Evolutionary conservation across 2,888 invertebrate genomes (phyloP), one percentile per base, ranked within the genome.

Genomic region (Pseudococcus longispinus): DNA sequence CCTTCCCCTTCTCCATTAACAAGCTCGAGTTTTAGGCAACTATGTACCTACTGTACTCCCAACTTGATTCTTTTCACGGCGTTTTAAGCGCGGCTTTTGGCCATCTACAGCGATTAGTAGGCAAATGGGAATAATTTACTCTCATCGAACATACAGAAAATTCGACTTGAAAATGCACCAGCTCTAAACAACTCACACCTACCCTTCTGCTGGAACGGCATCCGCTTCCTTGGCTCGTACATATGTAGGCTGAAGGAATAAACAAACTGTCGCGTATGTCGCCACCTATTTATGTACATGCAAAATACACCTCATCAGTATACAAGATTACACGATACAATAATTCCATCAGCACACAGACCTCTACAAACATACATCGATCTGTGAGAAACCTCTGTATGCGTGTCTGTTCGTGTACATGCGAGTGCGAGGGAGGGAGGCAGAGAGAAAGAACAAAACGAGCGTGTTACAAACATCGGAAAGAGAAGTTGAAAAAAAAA

Each of bases 301-400:
- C 74, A 74, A 74, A 80, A 80, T 42, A 13, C 51, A 46, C 26
- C 3, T 84, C 77, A 70, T 84, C 84, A 88, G 60, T 87, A 82
- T 37, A 37, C 86, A 74, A 46, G 51, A 60, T 77, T 37, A 88
- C 20, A 60, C 9, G 60, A 60, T 23, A 86, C 74, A 55, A 70
- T 86, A 74, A 74, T 26, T 82, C 44, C 3, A 26, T n/a, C 32
- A 15, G 13, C 44, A 11, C 15, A 5, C 20, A 13, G 44, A 60
- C 20, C 15, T n/a, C 23, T 9, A 60, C 60, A 60, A 11, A 23
- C 60, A 60, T n/a, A 23, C 82, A 23, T 51, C 20, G 29, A 51
- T 51, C 82, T 23, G 83, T 51, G 55, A 60, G 70, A 60, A 55
- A 85, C 80, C n/a, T 70, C 29, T 13, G 60, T 60, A 23, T 18